Percentiles rank a stretch among this genome's conserved stretches.
phyloP scores from a whole-genome alignment of 1,140 invertebrate species.

The Odontomachus brunneus region DNA sequence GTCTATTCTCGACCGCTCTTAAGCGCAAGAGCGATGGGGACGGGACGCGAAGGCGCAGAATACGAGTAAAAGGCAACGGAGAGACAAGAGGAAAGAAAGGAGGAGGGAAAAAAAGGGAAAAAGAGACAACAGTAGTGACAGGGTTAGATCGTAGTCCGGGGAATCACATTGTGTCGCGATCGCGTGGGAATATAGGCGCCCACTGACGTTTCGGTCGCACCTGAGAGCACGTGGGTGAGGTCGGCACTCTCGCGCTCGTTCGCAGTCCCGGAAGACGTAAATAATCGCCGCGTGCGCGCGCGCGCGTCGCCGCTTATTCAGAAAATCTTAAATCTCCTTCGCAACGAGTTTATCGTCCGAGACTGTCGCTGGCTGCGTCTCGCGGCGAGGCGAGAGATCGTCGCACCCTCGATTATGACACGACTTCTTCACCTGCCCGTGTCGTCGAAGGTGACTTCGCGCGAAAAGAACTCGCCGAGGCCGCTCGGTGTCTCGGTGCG shows the following conservation, averaged over 20 bases:
- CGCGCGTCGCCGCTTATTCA: conserved; percentile 46
- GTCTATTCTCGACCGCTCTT: conserved; percentile 58
- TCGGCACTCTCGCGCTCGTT: conserved; percentile 31
- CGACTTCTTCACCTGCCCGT: not conserved
- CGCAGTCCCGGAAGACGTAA: conserved; percentile 57
- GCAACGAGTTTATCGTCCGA: conserved; percentile 18
- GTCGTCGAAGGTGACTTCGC: not conserved
- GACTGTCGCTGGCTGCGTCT: not conserved
- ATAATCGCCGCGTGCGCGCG: conserved; percentile 60
- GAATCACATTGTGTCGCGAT: conserved; percentile 48
- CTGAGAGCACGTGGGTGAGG: conserved; percentile 50
- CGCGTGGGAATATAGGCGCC: conserved; percentile 56
- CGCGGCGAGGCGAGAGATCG: not conserved
- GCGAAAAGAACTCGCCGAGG: not conserved
- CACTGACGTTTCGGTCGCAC: conserved; percentile 41
- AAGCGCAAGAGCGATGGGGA: conserved; percentile 68
- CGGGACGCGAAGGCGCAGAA: conserved; percentile 6
- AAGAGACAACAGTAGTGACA: not conserved
- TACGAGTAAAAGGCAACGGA: too few species aligned
- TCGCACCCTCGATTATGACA: not conserved
- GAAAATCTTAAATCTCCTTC: conserved; percentile 37
- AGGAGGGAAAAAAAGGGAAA: not conserved
- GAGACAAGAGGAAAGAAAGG: not conserved
- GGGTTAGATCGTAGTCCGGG: conserved; percentile 30
- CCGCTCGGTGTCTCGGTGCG: too few species aligned